These are phyloP conservation scores for Bubo scandiacus DNA, from an alignment of 2,113 vertebrate species.

Conservation along the genomic window DNA sequence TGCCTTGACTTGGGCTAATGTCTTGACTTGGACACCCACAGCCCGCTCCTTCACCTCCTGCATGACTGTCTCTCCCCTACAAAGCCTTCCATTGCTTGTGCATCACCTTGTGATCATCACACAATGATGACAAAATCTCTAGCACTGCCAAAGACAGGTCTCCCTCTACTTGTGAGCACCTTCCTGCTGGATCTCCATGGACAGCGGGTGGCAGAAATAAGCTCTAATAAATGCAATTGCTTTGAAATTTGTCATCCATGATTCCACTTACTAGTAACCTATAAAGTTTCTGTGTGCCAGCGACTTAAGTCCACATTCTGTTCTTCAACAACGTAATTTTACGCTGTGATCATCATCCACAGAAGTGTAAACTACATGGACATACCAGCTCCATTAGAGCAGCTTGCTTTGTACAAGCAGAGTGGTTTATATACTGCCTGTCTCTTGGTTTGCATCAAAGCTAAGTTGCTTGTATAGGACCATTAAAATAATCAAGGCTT, in stretches of 20 bases:
- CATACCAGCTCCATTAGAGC: not conserved
- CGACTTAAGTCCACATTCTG: not conserved
- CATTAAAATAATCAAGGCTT: not conserved
- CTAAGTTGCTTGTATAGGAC: not conserved
- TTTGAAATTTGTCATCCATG: not conserved
- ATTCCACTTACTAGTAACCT: not conserved
- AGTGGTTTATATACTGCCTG: not conserved
- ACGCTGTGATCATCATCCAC: not conserved
- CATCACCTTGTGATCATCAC: not conserved
- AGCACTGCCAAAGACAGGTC: not conserved
- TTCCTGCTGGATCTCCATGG: not conserved
- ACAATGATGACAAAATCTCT: not conserved
- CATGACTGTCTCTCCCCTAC: not conserved
- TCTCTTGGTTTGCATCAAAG: not conserved
- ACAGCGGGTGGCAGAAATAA: not conserved
- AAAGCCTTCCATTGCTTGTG: not conserved
- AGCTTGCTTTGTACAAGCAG: not conserved
- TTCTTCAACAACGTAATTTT: not conserved
- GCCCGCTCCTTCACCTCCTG: not conserved
- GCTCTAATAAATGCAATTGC: not conserved
- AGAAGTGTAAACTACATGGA: rapidly evolving
- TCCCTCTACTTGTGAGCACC: not conserved
- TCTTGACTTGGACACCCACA: not conserved
- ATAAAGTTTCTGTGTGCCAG: not conserved
- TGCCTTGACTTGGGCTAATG: not conserved